Percentiles rank a stretch among this genome's conserved stretches.
These are phyloP conservation scores for Limnephilus lunatus DNA, from an alignment of 2,888 invertebrate species.

Conservation along the genomic window DNA sequence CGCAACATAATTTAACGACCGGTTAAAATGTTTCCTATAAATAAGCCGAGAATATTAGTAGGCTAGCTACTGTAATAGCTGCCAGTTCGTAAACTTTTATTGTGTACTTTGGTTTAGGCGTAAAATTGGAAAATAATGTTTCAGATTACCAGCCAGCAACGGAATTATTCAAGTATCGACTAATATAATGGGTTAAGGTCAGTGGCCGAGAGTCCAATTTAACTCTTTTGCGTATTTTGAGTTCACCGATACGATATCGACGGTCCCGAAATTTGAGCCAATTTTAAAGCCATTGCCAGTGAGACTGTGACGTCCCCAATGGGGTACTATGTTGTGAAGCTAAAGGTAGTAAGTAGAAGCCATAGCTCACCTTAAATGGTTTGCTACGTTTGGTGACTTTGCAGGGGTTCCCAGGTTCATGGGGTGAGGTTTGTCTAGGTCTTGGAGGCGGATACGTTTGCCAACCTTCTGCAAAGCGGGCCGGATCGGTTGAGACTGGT, in stretches of 20 bases:
- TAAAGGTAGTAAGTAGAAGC: too few species aligned
- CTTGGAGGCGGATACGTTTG: too few species aligned
- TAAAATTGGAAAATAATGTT: not conserved
- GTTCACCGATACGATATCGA: not conserved
- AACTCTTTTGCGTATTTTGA: not conserved
- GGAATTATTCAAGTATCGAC: not conserved
- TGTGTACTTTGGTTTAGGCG: not conserved
- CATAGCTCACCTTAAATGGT: too few species aligned
- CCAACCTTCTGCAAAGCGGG: too few species aligned
- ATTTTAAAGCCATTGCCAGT: too few species aligned
- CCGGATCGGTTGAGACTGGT: too few species aligned
- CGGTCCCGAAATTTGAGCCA: too few species aligned
- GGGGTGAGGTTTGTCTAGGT: too few species aligned
- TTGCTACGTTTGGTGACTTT: too few species aligned
- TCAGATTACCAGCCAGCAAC: not conserved
- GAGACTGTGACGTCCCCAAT: too few species aligned
- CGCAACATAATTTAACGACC: not conserved
- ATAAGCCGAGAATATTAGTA: not conserved
- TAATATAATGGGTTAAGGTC: not conserved
- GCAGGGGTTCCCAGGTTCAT: too few species aligned
- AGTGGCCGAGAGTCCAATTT: not conserved
- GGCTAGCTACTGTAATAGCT: not conserved
- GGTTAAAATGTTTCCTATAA: conserved; percentile 2
- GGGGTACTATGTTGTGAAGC: too few species aligned
- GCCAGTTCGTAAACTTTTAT: not conserved